These are phyloP conservation scores for Seladonia tumulorum DNA, from an alignment of 2,888 invertebrate genomes.

Conservation along the genomic window DNA sequence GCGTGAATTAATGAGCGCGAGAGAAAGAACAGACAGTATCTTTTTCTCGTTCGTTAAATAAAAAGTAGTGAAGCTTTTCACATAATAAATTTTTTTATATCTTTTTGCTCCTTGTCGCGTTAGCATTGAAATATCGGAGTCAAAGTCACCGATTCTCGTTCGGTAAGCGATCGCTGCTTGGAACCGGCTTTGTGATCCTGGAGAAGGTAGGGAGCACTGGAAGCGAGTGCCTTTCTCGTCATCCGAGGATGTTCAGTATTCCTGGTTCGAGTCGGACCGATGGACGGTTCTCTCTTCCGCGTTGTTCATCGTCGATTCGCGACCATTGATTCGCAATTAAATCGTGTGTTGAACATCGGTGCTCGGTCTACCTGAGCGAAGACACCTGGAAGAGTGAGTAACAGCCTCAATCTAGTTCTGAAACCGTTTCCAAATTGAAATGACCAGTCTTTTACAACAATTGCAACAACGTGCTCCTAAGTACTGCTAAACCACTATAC, in stretches of 20 bases:
- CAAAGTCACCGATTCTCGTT: conserved; percentile 27
- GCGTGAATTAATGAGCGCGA: background rate
- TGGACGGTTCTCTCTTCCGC: conserved; percentile 75
- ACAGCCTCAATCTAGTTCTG: background rate
- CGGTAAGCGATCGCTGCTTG: conserved; percentile 50
- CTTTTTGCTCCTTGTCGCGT: background rate
- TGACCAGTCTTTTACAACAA: background rate
- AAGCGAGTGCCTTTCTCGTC: conserved; percentile 80
- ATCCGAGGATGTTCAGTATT: conserved; percentile 77
- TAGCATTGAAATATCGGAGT: background rate
- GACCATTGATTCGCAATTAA: conserved; percentile 25
- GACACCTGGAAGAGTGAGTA: background rate
- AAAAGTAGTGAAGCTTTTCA: background rate
- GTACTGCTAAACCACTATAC: too few species aligned
- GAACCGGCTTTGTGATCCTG: conserved; percentile 27
- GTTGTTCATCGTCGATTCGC: conserved; percentile 26
- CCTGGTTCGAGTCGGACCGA: conserved; percentile 78
- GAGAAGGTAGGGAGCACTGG: conserved; percentile 79
- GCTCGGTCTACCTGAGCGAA: background rate
- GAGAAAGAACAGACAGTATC: background rate
- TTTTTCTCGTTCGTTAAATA: background rate
- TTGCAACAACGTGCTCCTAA: background rate
- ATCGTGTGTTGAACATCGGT: conserved; percentile 17
- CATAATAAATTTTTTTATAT: background rate
- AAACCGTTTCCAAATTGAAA: background rate